These are phyloP conservation scores for Meta bourneti DNA, from an alignment of 2,888 invertebrate species.

Conservation along the genomic window DNA sequence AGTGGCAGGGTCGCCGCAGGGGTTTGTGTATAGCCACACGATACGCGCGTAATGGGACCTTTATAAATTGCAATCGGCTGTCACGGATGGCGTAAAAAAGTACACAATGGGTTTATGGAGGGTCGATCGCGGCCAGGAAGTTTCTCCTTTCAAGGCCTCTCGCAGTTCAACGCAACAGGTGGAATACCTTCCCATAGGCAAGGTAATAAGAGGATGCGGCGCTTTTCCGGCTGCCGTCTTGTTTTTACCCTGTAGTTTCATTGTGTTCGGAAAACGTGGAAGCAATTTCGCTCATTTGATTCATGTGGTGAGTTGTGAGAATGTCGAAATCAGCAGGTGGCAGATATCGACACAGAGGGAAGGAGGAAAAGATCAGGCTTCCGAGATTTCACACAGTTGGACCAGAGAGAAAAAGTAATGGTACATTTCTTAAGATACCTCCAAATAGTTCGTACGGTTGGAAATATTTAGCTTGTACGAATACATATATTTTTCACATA, in stretches of 20 bases:
- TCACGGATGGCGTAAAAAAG: constrained; percentile 65
- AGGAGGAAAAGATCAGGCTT: neutral
- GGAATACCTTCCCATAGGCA: constrained; percentile 64
- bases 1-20: constrained; percentile 37
- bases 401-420: neutral
- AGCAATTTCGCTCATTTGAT: neutral
- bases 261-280: constrained; percentile 20
- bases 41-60: constrained; percentile 64
- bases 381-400: neutral
- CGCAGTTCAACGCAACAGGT: constrained; percentile 63
- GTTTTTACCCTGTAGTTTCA: constrained; percentile 1
- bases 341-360: neutral
- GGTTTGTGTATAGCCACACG: constrained; percentile 48
- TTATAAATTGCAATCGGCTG: constrained; percentile 56
- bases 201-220: constrained; percentile 35
- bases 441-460: neutral
- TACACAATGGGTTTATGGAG: constrained; percentile 72
- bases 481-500: too few species aligned
- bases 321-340: constrained; percentile 18
- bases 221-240: constrained; percentile 24
- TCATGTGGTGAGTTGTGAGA: neutral
- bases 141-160: constrained; percentile 50
- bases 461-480: too few species aligned
- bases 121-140: constrained; percentile 47
- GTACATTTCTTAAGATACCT: neutral